These are phyloP conservation scores for Saturnia japonica DNA, from an alignment of 2,888 invertebrate genomes.

Conservation along the genomic window DNA sequence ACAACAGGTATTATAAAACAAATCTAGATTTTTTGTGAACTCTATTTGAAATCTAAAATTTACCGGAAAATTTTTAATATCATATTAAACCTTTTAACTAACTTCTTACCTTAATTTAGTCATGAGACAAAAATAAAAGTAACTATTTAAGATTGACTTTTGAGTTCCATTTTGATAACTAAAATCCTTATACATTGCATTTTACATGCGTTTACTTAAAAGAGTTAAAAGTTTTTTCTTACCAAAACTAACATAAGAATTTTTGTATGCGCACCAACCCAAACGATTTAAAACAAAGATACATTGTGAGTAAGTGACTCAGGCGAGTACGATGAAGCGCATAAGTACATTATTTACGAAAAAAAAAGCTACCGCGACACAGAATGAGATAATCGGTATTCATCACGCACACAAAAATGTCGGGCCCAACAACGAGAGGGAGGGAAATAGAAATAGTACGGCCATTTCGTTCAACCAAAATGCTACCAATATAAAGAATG, in stretches of 20 bases:
- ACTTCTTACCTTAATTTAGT: no score
- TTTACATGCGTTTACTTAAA: background rate
- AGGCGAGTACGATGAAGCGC: conserved; percentile 58
- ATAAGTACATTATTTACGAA: conserved; percentile 62
- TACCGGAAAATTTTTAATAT: no score
- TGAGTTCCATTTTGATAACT: no score
- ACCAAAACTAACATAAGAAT: background rate
- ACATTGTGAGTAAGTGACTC: conserved; percentile 68
- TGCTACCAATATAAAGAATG: conserved; percentile 80
- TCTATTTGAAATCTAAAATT: no score
- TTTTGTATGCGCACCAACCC: conserved; percentile 2
- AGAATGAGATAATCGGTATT: conserved; percentile 77
- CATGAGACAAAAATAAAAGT: no score
- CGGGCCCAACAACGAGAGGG: conserved; percentile 56
- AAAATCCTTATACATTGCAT: no score
- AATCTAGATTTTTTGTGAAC: no score
- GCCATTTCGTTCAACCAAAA: conserved; percentile 72
- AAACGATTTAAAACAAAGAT: conserved; percentile 30
- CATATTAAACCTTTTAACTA: no score
- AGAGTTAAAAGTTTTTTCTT: background rate
- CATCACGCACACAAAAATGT: conserved; percentile 74
- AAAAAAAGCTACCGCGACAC: conserved; percentile 41
- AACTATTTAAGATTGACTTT: no score
- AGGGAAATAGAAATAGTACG: conserved; percentile 44
- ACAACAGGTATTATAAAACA: no score